Percentiles rank a stretch among this genome's conserved stretches.
phyloP scores from a whole-genome alignment of 1,140 invertebrate species.

The Adelges cooleyi region DNA sequence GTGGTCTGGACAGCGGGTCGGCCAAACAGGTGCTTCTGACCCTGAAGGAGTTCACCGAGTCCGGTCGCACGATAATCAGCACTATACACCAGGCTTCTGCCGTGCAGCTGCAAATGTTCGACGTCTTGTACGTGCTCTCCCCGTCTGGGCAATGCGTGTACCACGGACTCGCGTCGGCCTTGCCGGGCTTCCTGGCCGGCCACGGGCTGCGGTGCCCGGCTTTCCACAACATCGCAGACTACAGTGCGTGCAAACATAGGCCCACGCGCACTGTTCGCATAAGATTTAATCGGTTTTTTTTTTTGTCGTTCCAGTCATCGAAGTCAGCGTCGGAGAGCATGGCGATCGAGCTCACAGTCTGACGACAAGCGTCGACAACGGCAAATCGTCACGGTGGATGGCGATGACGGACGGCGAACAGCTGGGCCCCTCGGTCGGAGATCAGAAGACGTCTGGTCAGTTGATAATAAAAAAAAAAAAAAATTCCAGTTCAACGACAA shows the following conservation, averaged over 20 bases:
- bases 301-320: too few species aligned
- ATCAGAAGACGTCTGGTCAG: too few species aligned
- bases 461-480: too few species aligned
- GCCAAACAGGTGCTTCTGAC: conserved; percentile 46
- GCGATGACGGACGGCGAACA: too few species aligned
- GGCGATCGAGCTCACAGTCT: too few species aligned
- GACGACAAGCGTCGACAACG: too few species aligned
- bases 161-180: conserved; percentile 40
- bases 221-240: conserved; percentile 57
- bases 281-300: too few species aligned
- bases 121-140: conserved; percentile 50
- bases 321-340: too few species aligned
- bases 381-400: conserved; percentile 39
- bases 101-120: conserved; percentile 54
- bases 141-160: conserved; percentile 49
- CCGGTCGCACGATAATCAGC: conserved; percentile 51
- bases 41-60: conserved; percentile 43
- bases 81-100: conserved; percentile 59
- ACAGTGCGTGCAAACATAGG: conserved; percentile 45
- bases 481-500: too few species aligned
- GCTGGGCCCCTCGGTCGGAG: too few species aligned
- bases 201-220: conserved; percentile 46
- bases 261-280: too few species aligned
- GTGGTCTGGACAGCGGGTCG: conserved; percentile 49
- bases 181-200: conserved; percentile 47